Base-by-base conservation (phyloP, 2,797 vertebrate species). In the Onychomys arenicola region DNA sequence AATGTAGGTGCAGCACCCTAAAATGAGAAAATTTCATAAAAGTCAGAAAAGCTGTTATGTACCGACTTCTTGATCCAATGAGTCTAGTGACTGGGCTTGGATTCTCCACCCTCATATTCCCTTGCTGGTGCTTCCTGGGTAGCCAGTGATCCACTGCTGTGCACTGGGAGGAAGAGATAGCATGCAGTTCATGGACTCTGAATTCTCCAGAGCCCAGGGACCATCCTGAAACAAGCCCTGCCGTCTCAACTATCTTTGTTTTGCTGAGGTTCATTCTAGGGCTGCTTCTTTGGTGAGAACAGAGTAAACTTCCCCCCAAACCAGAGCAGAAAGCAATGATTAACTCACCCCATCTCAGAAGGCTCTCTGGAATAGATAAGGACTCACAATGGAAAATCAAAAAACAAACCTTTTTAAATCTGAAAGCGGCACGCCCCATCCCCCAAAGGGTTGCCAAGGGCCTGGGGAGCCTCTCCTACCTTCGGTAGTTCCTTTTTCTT, bases 401-500 rank as follows among this genome's bases (percentile, higher is more conserved):
- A 89, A 85, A 16, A 82, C 55, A 75, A 89, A 81, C 3, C 23
- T n/a, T 93, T 90, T 52, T 77, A 67, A 73, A 55, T 55, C 32
- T 75, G 65, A 84, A 92, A 89, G 43, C 61, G n/a, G 16, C 49
- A 57, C 1, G 0, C 25, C 59, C 12, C 34, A 23, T 5, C 85
- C 29, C 52, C 71, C 43, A 95, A 25, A 88, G 77, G 57, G 73
- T 69, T 91, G 76, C 52, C 19, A 17, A 92, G 23, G 34, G 61
- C 32, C 14, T 4, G 8, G 85, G 85, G 0, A 29, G 80, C 13
- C 76, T 93, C 84, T 97, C 98, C 95, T 98, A 99, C 98, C 98
- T 98, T 99, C 98, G 40, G 98, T 97, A 78, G 98, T 98, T 77
- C 98, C 98, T 19, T 81, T 19, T 81, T 67, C 76, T 99, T 98